Evolutionary conservation across 2,113 vertebrate genomes (phyloP).

Genomic region (Pongo pygmaeus): DNA sequence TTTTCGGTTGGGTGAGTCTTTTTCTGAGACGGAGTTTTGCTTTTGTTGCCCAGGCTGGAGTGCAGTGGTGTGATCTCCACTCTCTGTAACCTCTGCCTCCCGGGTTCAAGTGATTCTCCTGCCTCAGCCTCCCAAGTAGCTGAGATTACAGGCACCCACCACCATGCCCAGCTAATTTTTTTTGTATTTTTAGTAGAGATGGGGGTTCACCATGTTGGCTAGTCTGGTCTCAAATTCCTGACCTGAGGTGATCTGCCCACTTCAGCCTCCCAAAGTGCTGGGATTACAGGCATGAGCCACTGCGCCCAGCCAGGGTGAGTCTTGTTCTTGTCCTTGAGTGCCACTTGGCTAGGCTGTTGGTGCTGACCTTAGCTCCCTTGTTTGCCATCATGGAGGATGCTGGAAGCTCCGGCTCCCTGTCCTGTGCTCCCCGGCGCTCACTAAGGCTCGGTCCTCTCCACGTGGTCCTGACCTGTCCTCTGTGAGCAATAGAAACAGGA

Average conservation of each 20-base stretch:
- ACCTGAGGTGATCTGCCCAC: too few relatives aligned
- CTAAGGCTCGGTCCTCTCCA: slow-evolving; percentile 44
- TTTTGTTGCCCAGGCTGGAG: not conserved
- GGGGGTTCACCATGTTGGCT: not conserved
- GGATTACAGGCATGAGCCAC: not conserved
- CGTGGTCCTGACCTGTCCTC: slow-evolving; percentile 52
- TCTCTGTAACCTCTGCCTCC: too few relatives aligned
- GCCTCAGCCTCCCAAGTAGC: not conserved
- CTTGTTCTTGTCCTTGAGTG: too few relatives aligned
- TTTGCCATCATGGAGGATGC: accelerated
- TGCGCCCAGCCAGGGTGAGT: not conserved
- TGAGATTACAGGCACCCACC: not conserved
- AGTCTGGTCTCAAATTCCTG: not conserved
- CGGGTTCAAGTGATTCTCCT: not conserved
- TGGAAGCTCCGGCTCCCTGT: not conserved
- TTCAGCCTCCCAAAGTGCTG: not conserved
- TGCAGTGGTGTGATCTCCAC: not conserved
- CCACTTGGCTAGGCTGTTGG: too few relatives aligned
- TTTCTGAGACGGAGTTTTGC: not conserved
- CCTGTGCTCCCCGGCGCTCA: slow-evolving; percentile 40
- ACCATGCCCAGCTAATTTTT: not conserved
- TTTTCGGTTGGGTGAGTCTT: too few relatives aligned
- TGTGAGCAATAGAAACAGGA: slow-evolving; percentile 86
- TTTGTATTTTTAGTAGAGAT: not conserved
- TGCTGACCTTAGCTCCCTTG: not conserved